Evolutionary conservation across 35 echinoderm and acorn worm genomes (phyloP).

Genomic region (Ptychodera flava): DNA sequence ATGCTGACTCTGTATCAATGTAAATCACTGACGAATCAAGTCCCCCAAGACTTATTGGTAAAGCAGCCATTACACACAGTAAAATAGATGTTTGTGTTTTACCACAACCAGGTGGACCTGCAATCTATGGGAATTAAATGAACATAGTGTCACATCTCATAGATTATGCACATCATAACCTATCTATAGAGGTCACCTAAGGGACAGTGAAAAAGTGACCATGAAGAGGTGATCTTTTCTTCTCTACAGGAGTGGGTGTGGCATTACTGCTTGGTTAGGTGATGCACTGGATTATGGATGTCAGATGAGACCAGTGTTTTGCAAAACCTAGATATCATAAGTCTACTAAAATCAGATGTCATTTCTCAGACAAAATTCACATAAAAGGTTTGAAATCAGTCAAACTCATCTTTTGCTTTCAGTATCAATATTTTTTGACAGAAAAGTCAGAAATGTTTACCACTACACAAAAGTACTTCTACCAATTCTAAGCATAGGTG

Average conservation of each 20-base stretch:
- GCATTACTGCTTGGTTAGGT: not conserved
- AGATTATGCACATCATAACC: not conserved
- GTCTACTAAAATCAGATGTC: no score
- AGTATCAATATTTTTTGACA: no score
- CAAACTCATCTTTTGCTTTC: no score
- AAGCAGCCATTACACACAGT: conserved; percentile 77
- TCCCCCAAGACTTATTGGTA: conserved; percentile 44
- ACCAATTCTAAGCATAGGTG: no score
- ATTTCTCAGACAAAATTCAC: no score
- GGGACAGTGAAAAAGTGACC: not conserved
- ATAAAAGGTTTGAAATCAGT: no score
- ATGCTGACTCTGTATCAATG: conserved; percentile 91
- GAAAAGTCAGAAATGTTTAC: no score
- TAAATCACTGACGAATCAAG: conserved; percentile 69
- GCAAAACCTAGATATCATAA: no score
- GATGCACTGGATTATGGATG: no score
- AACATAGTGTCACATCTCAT: not conserved
- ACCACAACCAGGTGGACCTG: conserved; percentile 89
- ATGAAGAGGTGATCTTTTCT: not conserved
- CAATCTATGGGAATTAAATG: conserved; percentile 85
- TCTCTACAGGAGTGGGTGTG: no score
- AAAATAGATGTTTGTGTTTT: conserved; percentile 92
- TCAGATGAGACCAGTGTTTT: no score
- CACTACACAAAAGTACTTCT: no score
- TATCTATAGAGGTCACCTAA: not conserved